Evolutionary conservation across 2,797 vertebrate genomes (phyloP).

Genomic region (Crotalus adamanteus): DNA sequence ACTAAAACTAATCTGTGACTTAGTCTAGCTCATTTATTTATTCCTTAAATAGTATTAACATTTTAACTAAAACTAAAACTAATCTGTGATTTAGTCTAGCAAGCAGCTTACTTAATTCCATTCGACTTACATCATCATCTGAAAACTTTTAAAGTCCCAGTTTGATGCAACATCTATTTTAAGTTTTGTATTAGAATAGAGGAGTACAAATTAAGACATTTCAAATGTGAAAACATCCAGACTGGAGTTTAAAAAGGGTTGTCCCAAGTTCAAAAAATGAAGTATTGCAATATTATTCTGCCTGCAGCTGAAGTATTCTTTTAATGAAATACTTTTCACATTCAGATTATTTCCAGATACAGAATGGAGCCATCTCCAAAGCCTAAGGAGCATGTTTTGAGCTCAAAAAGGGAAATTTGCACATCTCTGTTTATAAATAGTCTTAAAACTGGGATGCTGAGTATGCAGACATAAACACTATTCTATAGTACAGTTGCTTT

Average conservation of each 20-base stretch:
- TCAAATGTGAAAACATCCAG: background rate
- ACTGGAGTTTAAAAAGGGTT: background rate
- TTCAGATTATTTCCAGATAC: background rate
- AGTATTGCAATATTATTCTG: background rate
- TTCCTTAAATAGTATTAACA: background rate
- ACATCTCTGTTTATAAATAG: background rate
- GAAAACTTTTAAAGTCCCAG: background rate
- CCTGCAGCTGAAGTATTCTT: background rate
- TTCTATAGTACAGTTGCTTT: background rate
- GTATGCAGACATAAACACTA: background rate
- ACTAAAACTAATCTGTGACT: too few relatives aligned
- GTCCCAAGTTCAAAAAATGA: background rate
- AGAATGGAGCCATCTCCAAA: background rate
- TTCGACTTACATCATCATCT: background rate
- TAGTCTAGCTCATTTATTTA: background rate
- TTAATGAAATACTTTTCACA: background rate
- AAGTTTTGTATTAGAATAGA: background rate
- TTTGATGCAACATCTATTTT: background rate
- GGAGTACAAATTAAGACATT: background rate
- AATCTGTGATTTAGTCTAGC: background rate
- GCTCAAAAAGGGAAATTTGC: background rate
- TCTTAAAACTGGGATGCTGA: background rate
- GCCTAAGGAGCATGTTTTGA: background rate
- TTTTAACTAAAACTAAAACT: background rate
- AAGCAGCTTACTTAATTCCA: background rate